phyloP scores from a whole-genome alignment of 2,888 invertebrate species.

The Eupeodes latifasciatus region DNA sequence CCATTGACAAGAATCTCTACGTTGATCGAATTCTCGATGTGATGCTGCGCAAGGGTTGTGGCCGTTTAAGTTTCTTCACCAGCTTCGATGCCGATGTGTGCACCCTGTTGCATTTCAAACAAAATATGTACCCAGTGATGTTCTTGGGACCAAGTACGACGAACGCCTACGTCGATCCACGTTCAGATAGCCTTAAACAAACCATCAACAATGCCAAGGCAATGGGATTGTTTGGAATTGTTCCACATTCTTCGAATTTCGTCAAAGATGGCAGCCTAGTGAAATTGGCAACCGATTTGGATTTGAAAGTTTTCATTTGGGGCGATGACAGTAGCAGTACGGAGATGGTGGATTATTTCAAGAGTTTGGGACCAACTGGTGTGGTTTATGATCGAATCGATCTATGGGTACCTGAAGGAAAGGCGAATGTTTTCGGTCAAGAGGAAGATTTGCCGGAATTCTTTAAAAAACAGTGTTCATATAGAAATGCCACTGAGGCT shows the following conservation, averaged over 20 bases:
- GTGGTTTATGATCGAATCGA: constrained; percentile 98
- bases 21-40: constrained; percentile 93
- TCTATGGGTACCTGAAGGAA: constrained; percentile 79
- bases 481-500: constrained; percentile 46
- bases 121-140: constrained; percentile 98
- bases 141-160: constrained; percentile 88
- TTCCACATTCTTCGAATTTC: constrained; percentile 95
- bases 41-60: constrained; percentile 91
- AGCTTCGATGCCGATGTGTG: constrained; percentile 98
- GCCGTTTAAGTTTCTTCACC: constrained; percentile 95
- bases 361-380: constrained; percentile 94
- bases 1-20: constrained; percentile 95
- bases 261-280: constrained; percentile 91
- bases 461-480: constrained; percentile 80
- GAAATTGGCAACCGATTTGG: constrained; percentile 88
- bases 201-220: constrained; percentile 93
- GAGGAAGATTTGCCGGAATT: constrained; percentile 80
- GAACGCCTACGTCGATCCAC: constrained; percentile 89
- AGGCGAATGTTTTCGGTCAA: constrained; percentile 78
- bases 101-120: constrained; percentile 95
- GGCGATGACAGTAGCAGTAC: constrained; percentile 96
- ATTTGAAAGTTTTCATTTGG: constrained; percentile 96
- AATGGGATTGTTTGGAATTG: constrained; percentile 93
- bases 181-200: constrained; percentile 91
- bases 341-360: constrained; percentile 92